Evolutionary conservation across 2,888 invertebrate genomes (phyloP), one percentile per base, ranked within the genome.

Genomic region (Tolmerus cingulatus): DNA sequence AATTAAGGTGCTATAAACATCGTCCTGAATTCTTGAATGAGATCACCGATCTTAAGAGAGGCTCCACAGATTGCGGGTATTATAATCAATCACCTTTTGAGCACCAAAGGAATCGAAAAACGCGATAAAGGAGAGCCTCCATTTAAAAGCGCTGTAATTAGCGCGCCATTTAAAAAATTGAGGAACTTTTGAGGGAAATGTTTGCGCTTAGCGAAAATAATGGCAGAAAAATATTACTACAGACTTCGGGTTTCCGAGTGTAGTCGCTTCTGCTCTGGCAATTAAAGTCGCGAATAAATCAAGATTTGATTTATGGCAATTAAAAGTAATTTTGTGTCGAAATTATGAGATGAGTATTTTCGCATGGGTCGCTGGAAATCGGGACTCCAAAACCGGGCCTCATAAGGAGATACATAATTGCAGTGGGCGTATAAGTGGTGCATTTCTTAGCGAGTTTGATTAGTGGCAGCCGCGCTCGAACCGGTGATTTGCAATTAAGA

Each of bases 401-500:
- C 57, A 74, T 85, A 74, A 74, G 74, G 57, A 85, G 43, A 79
- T 16, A 74, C 85, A 85, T 85, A 85, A 85, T 85, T 85, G 74
- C 85, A 85, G 74, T 85, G 85, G 85, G 85, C 85, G 85, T 85
- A 46, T 85, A 85, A 85, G 74, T 85, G 85, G 74, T 74, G 46
- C 85, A 85, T 27, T 85, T 85, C 74, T 55, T 46, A 30, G 85
- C 74, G 85, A 74, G 27, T 74, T 74, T 85, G 85, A 85, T 85
- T 85, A 85, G 85, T 85, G 43, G 74, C 85, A 85, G 43, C 46
- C 46, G 37, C 30, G 30, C 85, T 85, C 46, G 74, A 66, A 46
- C 85, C 43, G n/a, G 66, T 78, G 78, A 86, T 86, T 86, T 86
- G 78, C 78, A 86, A 86, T 86, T 86, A 86, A 86, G 78, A 86